These are phyloP conservation scores for Hylaeus volcanicus DNA, from an alignment of 1,140 invertebrate genomes.

Conservation along the genomic window DNA sequence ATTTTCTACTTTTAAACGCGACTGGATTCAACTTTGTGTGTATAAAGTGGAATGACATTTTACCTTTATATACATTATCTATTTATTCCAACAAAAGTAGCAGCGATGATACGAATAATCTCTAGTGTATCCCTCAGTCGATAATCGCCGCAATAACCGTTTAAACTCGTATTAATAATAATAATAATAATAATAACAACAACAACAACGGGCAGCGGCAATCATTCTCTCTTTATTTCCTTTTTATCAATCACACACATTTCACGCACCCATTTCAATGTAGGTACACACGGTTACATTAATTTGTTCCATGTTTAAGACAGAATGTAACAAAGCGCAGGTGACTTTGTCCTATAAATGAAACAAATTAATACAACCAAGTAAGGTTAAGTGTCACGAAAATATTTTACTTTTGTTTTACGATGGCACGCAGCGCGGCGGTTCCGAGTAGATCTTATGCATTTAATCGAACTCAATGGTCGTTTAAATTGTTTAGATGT, in stretches of 20 bases:
- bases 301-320: no score
- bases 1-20: slow-evolving; percentile 27
- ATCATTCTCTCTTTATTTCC: slow-evolving; percentile 22
- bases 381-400: slow-evolving; percentile 12
- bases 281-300: not conserved
- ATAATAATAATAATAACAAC: no score
- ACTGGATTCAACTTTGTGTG: slow-evolving; percentile 10
- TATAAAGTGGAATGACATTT: slow-evolving; percentile 56
- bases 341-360: no score
- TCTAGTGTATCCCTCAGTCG: slow-evolving; percentile 62
- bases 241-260: slow-evolving; percentile 6
- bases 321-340: no score
- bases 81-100: slow-evolving; percentile 72
- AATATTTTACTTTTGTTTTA: not conserved
- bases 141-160: slow-evolving; percentile 52
- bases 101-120: slow-evolving; percentile 60
- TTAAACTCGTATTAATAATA: slow-evolving; percentile 57
- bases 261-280: not conserved
- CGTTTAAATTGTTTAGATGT: not conserved
- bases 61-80: slow-evolving; percentile 61
- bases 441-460: slow-evolving; percentile 5
- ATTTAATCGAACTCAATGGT: not conserved
- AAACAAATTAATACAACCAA: no score
- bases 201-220: slow-evolving; percentile 27
- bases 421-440: no score